A percentile compares a stretch with the other conserved stretches of the same genome.
These are phyloP conservation scores for Sebastes oblongus DNA, from an alignment of 2,797 vertebrate species.

Conservation along the genomic window DNA sequence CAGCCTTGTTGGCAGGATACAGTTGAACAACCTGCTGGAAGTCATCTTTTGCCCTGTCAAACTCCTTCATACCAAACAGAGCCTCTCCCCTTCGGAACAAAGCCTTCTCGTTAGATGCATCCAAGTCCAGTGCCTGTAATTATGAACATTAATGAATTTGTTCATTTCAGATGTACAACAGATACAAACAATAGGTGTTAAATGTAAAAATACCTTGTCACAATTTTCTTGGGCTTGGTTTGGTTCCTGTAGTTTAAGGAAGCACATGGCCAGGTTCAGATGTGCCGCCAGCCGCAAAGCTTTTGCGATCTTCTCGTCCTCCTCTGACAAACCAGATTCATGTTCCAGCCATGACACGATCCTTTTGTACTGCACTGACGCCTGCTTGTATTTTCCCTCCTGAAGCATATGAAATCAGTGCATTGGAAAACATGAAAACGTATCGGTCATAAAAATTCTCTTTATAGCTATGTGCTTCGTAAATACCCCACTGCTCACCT, in stretches of 20 bases:
- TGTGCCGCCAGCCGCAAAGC: slow-evolving; percentile 90
- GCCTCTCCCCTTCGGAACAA: slow-evolving; percentile 95
- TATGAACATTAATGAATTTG: background rate
- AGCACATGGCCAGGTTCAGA: slow-evolving; percentile 96
- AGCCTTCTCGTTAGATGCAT: slow-evolving; percentile 92
- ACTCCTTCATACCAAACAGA: slow-evolving; percentile 91
- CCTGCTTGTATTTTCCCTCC: slow-evolving; percentile 93
- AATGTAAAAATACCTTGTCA: slow-evolving; percentile 89
- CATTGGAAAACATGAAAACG: background rate
- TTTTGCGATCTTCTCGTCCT: slow-evolving; percentile 85
- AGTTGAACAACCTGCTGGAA: slow-evolving; percentile 92
- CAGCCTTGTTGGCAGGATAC: slow-evolving; percentile 95
- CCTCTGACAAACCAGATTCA: slow-evolving; percentile 85
- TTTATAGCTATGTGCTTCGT: background rate
- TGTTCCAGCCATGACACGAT: slow-evolving; percentile 95
- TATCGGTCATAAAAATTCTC: background rate
- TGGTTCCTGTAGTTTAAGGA: slow-evolving; percentile 91
- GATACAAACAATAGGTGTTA: slow-evolving; percentile 45
- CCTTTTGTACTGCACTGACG: slow-evolving; percentile 93
- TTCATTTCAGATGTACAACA: background rate
- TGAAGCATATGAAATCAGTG: slow-evolving; percentile 58
- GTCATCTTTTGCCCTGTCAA: slow-evolving; percentile 88
- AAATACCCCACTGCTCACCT: slow-evolving; percentile 78
- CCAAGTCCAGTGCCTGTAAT: slow-evolving; percentile 89
- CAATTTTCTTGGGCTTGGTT: slow-evolving; percentile 89